phyloP scores from a whole-genome alignment of 2,113 vertebrate species.

The Notothenia rossii region DNA sequence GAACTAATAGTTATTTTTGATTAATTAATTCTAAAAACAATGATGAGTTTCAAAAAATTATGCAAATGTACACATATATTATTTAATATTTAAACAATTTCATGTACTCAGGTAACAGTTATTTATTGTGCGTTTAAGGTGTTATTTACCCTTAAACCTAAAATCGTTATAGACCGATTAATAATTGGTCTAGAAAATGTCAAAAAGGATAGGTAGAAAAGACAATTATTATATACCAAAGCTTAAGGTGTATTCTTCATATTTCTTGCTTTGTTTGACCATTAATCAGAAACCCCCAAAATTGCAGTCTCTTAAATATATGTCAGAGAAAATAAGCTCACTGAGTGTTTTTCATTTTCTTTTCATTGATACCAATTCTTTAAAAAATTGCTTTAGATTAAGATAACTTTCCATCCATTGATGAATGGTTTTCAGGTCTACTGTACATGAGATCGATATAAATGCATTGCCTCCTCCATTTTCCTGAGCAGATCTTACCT shows the following conservation, averaged over 20 bases:
- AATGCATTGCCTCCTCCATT: background rate
- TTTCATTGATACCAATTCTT: too few species aligned
- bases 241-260: background rate
- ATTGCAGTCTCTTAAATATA: background rate
- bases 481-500: conserved; percentile 81
- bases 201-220: background rate
- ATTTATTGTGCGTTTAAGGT: too few species aligned
- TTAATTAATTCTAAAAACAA: too few species aligned
- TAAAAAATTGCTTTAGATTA: background rate
- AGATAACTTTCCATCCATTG: too few species aligned
- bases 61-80: too few species aligned
- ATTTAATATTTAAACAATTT: too few species aligned
- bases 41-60: too few species aligned
- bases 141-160: too few species aligned
- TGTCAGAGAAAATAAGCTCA: background rate
- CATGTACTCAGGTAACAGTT: too few species aligned
- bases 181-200: background rate
- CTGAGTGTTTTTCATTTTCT: background rate
- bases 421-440: background rate
- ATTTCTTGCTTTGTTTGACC: background rate
- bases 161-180: too few species aligned
- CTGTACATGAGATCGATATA: background rate
- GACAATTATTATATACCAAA: background rate
- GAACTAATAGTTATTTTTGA: too few species aligned
- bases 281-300: background rate